These are phyloP conservation scores for Champsocephalus gunnari DNA, from an alignment of 2,797 vertebrate genomes.

Conservation along the genomic window DNA sequence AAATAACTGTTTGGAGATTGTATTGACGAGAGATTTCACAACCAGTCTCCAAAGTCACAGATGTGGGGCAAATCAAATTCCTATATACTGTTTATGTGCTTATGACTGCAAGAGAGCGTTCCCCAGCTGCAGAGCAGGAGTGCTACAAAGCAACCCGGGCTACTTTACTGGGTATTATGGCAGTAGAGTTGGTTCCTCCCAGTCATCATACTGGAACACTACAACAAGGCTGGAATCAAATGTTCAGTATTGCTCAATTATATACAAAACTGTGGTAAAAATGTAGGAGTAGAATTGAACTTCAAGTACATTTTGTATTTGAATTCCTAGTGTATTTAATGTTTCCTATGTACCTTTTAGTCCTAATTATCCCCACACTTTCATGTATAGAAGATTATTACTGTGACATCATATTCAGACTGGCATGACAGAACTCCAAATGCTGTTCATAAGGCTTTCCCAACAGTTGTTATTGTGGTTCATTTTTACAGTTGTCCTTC, in stretches of 20 bases:
- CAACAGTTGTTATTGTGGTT: background rate
- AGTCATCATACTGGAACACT: background rate
- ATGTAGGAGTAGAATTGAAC: background rate
- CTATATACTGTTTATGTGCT: slow-evolving; percentile 12
- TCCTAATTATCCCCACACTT: background rate
- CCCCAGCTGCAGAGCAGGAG: slow-evolving; percentile 3
- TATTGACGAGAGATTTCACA: no score
- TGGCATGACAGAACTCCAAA: background rate
- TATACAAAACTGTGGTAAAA: slow-evolving; percentile 33
- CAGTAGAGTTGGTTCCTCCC: slow-evolving; percentile 38
- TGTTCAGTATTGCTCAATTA: slow-evolving; percentile 26
- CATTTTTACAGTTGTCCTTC: slow-evolving; percentile 11
- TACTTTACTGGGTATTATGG: slow-evolving; percentile 4
- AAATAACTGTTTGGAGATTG: background rate
- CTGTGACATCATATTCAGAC: slow-evolving; percentile 24
- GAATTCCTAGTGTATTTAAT: slow-evolving; percentile 1
- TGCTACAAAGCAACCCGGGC: background rate
- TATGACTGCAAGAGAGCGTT: slow-evolving; percentile 1
- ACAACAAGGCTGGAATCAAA: background rate
- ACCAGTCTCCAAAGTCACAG: slow-evolving; percentile 34
- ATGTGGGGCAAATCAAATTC: slow-evolving; percentile 14
- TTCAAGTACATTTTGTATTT: background rate
- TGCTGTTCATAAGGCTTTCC: background rate
- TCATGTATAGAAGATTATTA: slow-evolving; percentile 2
- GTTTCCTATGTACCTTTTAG: slow-evolving; percentile 11